phyloP scores from a whole-genome alignment of 2,888 invertebrate genomes.

The Sinhomidia bicolor region DNA sequence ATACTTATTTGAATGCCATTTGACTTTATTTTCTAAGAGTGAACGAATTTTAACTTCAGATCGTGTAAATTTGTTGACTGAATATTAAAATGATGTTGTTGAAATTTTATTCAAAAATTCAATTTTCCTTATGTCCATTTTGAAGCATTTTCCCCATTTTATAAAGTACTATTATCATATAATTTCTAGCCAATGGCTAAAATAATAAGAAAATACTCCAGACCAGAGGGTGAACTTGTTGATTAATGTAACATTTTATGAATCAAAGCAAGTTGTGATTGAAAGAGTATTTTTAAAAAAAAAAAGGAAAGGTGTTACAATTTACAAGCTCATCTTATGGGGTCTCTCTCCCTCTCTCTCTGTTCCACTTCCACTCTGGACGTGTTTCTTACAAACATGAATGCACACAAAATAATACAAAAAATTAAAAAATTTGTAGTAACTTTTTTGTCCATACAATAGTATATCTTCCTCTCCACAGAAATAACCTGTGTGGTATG shows the following conservation, averaged over 20 bases:
- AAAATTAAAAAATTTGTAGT: neutral
- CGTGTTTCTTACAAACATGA: no score
- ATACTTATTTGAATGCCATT: no score
- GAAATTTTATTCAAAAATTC: neutral
- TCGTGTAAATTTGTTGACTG: no score
- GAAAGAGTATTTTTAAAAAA: slow-evolving; percentile 21
- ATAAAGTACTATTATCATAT: neutral
- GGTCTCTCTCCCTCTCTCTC: no score
- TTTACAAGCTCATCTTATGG: slow-evolving; percentile 30
- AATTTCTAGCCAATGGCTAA: slow-evolving; percentile 29
- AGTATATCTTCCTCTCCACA: neutral
- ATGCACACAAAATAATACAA: neutral
- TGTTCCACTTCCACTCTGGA: neutral
- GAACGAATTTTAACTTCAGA: no score
- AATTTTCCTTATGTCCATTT: neutral
- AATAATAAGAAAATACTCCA: neutral
- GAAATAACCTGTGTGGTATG: slow-evolving; percentile 75
- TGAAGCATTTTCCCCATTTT: neutral
- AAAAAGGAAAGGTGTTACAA: slow-evolving; percentile 45
- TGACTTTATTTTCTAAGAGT: no score
- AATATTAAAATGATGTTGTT: no score
- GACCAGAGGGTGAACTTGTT: slow-evolving; percentile 31
- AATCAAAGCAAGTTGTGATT: slow-evolving; percentile 36
- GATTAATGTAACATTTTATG: slow-evolving; percentile 39
- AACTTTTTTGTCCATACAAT: neutral